Base-by-base conservation (phyloP, 2,113 vertebrate genomes). In the Azemiops feae region DNA sequence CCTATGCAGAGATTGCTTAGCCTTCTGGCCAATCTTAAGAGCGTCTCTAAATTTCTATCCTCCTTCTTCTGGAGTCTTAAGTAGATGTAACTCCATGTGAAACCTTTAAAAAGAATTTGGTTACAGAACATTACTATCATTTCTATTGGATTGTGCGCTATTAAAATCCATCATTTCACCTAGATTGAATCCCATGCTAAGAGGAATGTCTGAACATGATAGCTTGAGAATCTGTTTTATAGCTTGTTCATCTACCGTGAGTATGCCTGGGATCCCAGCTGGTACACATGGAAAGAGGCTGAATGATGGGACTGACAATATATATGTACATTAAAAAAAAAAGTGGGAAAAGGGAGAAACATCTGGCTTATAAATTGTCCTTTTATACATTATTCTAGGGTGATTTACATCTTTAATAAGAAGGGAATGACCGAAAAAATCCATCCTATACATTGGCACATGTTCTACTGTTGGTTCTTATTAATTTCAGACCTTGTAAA, bases 401-500 rank as follows among this genome's bases (percentile, higher is more conserved):
- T 93, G 20, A 94, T 96, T 95, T 96, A 92, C 89, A 91, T 95
- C 95, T 93, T 95, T 96, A 95, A 94, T 96, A 95, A 91, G 85
- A 88, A 96, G 93, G 92, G 88, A 95, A 94, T 93, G 89, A 93
- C 25, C 54, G 92, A 85, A 91, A 91, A 94, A 69, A 94, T 90
- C 91, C 47, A 0, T 95, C 52, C 39, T 96, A 94, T 95, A 94
- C 95, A 87, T 45, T 96, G 93, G 87, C 94, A 93, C 64, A 0
- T 2, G 92, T 94, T 95, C 91, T 94, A 93, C 69, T n/a, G 60
- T 20, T 88, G 89, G 27, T 18, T 94, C 39, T 89, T 25, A 94
- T 85, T 95, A 64, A 94, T 95, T 97, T 25, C 30, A 87, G 57
- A 43, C 3, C 57, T 87, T 92, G 89, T 74, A 94, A 95, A 96